Base-by-base conservation (phyloP, 2,888 invertebrate species). In the Phortica magna region DNA sequence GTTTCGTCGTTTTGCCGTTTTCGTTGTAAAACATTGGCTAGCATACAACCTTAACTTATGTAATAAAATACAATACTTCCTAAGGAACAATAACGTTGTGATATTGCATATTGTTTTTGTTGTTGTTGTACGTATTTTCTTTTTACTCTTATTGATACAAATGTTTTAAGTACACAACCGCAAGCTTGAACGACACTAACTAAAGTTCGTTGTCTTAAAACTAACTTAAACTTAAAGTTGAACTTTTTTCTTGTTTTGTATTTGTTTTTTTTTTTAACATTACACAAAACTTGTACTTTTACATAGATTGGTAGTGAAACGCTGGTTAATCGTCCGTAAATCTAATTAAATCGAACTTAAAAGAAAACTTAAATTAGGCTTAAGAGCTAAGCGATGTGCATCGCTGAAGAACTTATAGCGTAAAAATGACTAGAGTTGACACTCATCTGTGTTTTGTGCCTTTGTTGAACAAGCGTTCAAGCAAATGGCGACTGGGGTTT, bases 371-470 rank as follows among this genome's bases (percentile, higher is more conserved):
- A 59, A 17, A 59, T 14, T n/a, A 12, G 22, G 22, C 39, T 31
- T 14, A 53, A 48, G 31, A 22, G 48, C 7, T 71, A 31, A 22
- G 14, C 7, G 42, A 4, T 42, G 68, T 41, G 68, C 12, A 39
- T 31, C 22, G 31, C 72, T n/a, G 57, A 6, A 17, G 31, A 59
- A 82, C 86, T 86, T 88, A 87, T 70, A n/a, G 53, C 64, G 79
- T 43, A 82, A 82, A 84, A 31, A 89, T 90, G 90, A 90, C 90
- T 90, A 90, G 90, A 91, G 90, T 81, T 91, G 81, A 91, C 90
- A 90, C 90, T 90, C 90, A 83, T 85, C 83, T 88, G 83, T 82
- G 68, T 77, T 76, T 74, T 39, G 59, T 75, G 65, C 70, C 48
- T 10, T 43, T 68, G 9, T 48, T 22, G 12, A 55, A 31, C 31